A percentile compares a stretch with the other conserved stretches of the same genome.
Evolutionary conservation across 2,113 vertebrate genomes (phyloP).

Genomic region (Zeus faber): DNA sequence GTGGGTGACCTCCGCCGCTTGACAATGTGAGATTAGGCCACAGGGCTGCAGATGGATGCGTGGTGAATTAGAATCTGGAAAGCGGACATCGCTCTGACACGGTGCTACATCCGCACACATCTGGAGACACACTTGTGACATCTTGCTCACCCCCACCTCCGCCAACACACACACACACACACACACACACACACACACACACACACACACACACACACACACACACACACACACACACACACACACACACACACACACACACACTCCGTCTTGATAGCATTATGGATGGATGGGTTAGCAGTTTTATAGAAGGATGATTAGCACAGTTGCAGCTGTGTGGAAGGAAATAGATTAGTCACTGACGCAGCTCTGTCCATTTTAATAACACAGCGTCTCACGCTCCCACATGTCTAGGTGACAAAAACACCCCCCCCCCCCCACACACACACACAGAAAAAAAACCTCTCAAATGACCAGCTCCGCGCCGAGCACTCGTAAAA

Average conservation of each 20-base stretch:
- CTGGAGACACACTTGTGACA: too few relatives aligned
- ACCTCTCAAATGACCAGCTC: too few relatives aligned
- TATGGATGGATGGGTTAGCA: conserved; percentile 13
- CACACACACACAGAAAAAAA: too few relatives aligned
- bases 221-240: not conserved
- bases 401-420: too few relatives aligned
- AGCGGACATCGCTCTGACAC: conserved; percentile 2
- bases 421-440: too few relatives aligned
- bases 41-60: conserved; percentile 32
- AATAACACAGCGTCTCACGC: conserved; percentile 60
- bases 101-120: not conserved
- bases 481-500: too few relatives aligned
- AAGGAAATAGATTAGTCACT: conserved; percentile 66
- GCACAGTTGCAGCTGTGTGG: conserved; percentile 42
- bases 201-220: conserved; percentile 14
- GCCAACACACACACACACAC: not conserved
- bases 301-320: conserved; percentile 51
- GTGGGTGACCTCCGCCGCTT: conserved; percentile 46
- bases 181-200: not conserved
- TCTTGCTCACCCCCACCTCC: not conserved
- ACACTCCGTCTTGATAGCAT: conserved; percentile 10
- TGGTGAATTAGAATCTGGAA: conserved; percentile 29
- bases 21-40: conserved; percentile 57
- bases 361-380: conserved; percentile 51
- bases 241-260: not conserved